These are phyloP conservation scores for Apodemus sylvaticus DNA, from an alignment of 2,113 vertebrate genomes.

Conservation along the genomic window DNA sequence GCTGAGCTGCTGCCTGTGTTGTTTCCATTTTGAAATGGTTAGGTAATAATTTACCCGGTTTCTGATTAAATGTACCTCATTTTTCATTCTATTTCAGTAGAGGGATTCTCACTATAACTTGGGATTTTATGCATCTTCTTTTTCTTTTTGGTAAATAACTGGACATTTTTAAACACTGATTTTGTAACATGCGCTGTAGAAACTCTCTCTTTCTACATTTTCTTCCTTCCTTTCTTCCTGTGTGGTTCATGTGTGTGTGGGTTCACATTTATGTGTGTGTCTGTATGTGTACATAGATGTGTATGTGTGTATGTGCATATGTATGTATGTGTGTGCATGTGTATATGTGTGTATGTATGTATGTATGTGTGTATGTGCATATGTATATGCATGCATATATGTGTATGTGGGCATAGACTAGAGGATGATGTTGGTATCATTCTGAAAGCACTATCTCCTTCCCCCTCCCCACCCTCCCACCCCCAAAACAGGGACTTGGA, in stretches of 20 bases:
- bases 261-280: background rate
- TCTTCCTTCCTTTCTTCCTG: background rate
- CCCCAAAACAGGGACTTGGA: background rate
- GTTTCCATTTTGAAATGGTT: constrained; percentile 49
- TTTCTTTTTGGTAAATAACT: constrained; percentile 38
- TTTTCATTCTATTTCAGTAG: constrained; percentile 1
- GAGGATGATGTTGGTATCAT: background rate
- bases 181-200: background rate
- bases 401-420: background rate
- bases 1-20: background rate
- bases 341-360: too few relatives aligned
- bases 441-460: too few relatives aligned
- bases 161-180: background rate
- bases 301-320: background rate
- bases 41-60: background rate
- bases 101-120: background rate
- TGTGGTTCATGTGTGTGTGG: background rate
- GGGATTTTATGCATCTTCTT: background rate
- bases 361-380: background rate
- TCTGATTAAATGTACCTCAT: background rate
- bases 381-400: background rate
- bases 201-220: background rate
- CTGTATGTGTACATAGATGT: background rate
- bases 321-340: background rate
- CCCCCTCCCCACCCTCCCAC: too few relatives aligned